Percentiles rank a stretch among this genome's conserved stretches.
Evolutionary conservation across 2,888 invertebrate species (phyloP).

Genomic region (Pammene aurita): DNA sequence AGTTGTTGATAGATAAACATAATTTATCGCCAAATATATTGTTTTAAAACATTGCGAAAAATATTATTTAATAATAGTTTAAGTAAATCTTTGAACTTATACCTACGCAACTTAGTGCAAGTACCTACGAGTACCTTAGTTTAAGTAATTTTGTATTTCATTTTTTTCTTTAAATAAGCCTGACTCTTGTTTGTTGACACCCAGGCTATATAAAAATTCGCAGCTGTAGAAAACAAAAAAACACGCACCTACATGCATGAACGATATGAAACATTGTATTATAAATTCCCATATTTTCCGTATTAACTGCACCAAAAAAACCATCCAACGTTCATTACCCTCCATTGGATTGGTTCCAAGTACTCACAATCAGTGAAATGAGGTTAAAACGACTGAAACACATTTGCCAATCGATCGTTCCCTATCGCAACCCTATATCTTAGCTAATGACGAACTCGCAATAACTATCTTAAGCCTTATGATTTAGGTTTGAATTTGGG

Average conservation of each 20-base stretch:
- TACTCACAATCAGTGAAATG: slow-evolving; percentile 23
- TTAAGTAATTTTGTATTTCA: too few relatives aligned
- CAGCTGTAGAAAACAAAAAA: background rate
- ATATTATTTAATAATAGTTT: too few relatives aligned
- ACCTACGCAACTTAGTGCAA: too few relatives aligned
- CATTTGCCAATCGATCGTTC: slow-evolving; percentile 27
- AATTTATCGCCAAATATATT: too few relatives aligned
- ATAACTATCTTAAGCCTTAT: background rate
- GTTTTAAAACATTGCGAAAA: too few relatives aligned
- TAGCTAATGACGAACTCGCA: background rate
- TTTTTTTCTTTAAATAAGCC: too few relatives aligned
- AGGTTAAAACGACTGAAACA: slow-evolving; percentile 29
- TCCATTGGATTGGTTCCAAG: slow-evolving; percentile 25
- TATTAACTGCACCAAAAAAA: slow-evolving; percentile 14
- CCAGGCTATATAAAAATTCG: too few relatives aligned
- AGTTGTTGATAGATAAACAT: too few relatives aligned
- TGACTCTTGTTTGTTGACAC: too few relatives aligned
- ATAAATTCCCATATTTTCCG: background rate
- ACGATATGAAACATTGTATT: background rate
- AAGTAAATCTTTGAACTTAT: too few relatives aligned
- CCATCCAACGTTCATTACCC: slow-evolving; percentile 29
- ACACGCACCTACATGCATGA: background rate
- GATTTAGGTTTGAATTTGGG: slow-evolving; percentile 1
- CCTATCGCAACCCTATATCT: slow-evolving; percentile 13
- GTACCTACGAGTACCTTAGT: too few relatives aligned